These are phyloP conservation scores for Prenolepis imparis DNA, from an alignment of 2,888 invertebrate species.

Conservation along the genomic window DNA sequence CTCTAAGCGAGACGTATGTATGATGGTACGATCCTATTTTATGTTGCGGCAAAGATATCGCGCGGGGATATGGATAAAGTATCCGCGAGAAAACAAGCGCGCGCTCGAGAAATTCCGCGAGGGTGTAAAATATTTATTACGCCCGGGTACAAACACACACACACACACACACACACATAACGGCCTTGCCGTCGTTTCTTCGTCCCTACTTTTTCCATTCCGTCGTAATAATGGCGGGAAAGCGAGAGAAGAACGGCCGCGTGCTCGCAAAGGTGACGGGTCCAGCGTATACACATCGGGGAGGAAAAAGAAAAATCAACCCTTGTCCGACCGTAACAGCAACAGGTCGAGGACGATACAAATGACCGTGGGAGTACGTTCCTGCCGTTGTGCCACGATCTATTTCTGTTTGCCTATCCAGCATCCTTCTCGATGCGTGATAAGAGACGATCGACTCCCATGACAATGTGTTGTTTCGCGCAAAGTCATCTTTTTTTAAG, in stretches of 20 bases:
- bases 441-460: too few species aligned
- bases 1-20: conserved; percentile 33
- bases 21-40: conserved; percentile 37
- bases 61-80: conserved; percentile 40
- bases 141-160: conserved; percentile 26
- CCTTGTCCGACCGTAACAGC: conserved; percentile 57
- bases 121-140: conserved; percentile 70
- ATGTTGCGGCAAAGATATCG: conserved; percentile 9
- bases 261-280: neutral
- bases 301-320: conserved; percentile 66
- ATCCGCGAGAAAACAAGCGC: conserved; percentile 18
- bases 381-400: conserved; percentile 61
- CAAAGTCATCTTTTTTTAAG: conserved; percentile 1
- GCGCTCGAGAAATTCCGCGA: conserved; percentile 28
- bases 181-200: neutral
- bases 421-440: neutral
- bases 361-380: conserved; percentile 68
- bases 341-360: conserved; percentile 75
- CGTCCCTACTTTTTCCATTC: conserved; percentile 40
- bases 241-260: conserved; percentile 31
- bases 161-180: neutral
- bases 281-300: neutral
- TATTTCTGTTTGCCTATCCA: conserved; percentile 60
- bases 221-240: conserved; percentile 55
- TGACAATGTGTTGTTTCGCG: neutral